Base-by-base conservation (phyloP, 2,888 invertebrate genomes). In the Nesidiocoris tenuis region DNA sequence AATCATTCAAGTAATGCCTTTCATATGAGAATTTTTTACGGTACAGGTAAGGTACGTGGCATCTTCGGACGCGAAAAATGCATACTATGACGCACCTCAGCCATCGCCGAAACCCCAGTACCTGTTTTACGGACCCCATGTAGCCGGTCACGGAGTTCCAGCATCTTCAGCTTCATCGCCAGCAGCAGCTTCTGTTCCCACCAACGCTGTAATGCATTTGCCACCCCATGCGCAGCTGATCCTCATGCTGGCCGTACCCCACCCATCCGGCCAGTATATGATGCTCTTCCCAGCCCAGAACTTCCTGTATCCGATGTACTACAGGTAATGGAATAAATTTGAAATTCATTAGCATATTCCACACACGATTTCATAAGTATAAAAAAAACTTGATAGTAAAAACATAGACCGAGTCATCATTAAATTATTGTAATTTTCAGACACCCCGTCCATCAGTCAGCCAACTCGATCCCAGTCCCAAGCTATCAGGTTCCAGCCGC, bases 161-260 rank as follows among this genome's bases (percentile, higher is more conserved):
- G 12, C 55, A 55, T 59, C 59, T 3, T 59, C 59, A 39, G 39
- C 39, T 39, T 39, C 39, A 12, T 3, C 12, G 22, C 24, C 18
- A 59, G 24, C 72, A 1, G 22, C 65, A 17, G 16, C 19, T 59
- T 57, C 18, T 64, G 64, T 55, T 1, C 72, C 61, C 0, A 5
- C 54, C 5, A 39, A 39, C 12, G 39, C 39, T 39, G 39, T 39
- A 1, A 75, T 75, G 74, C 24, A 55, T 21, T 56, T 39, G 19
- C 75, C 61, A 7, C 22, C 17, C 7, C 74, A 74, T 9, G 74
- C 74, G 17, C 74, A 74, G 17, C 25, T 75, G 16, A 56, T 75
- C 56, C 68, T 75, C 54, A 75, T 75, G 75, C 54, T 75, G 23
- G 75, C 75, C 61, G 75, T 75, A 1, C 75, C 75, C 17, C 75